Evolutionary conservation across 2,113 vertebrate genomes (phyloP).

Genomic region (Salvator merianae): DNA sequence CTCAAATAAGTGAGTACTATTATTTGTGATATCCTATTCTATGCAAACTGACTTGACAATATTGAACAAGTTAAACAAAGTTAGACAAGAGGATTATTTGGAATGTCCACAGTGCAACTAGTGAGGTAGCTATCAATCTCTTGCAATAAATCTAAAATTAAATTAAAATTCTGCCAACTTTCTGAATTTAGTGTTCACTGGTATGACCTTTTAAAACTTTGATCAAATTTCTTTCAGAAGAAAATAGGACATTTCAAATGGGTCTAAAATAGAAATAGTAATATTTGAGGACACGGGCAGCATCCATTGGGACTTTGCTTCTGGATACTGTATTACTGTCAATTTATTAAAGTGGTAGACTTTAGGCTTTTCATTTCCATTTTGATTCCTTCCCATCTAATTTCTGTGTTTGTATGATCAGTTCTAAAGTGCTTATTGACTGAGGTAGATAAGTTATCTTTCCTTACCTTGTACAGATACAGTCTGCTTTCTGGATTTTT

Average conservation of each 20-base stretch:
- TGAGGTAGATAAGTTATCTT: not conserved
- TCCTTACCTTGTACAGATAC: slow-evolving; percentile 87
- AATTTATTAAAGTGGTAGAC: not conserved
- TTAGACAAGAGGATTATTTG: rapidly evolving
- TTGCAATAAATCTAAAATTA: not conserved
- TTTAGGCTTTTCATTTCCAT: not conserved
- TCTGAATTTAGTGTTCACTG: not conserved
- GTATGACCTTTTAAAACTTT: not conserved
- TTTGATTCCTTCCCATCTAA: not conserved
- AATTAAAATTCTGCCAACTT: not conserved
- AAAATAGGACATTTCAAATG: not conserved
- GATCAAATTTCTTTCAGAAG: not conserved
- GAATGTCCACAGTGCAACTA: not conserved
- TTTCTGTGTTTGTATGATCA: not conserved
- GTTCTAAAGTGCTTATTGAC: too few relatives aligned
- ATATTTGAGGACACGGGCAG: not conserved
- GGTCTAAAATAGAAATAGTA: not conserved
- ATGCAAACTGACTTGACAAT: too few relatives aligned
- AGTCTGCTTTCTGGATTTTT: slow-evolving; percentile 79
- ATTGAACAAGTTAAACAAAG: not conserved
- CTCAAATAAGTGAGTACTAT: too few relatives aligned
- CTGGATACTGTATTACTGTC: not conserved
- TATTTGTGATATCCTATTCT: too few relatives aligned
- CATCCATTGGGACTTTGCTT: not conserved
- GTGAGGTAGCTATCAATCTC: not conserved